A percentile compares a stretch with the other conserved stretches of the same genome.
Conservation (phyloP, 1,140 invertebrate genomes). For the Akabosia matsudoensis region DNA sequence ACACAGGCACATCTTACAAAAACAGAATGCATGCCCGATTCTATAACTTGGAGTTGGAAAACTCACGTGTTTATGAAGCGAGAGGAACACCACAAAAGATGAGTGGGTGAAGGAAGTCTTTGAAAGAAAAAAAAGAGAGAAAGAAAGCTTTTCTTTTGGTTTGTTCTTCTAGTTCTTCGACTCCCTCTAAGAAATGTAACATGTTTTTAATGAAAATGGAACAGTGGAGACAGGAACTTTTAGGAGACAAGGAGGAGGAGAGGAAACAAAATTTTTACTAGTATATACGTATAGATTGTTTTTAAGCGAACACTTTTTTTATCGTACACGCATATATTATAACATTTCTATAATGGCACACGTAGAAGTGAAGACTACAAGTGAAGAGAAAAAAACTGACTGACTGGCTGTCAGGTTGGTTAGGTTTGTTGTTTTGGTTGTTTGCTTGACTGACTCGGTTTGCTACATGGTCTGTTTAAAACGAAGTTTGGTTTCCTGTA, state of each 20-base stretch:
- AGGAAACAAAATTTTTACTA: background rate
- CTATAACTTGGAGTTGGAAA: background rate
- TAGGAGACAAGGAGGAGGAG: constrained; percentile 1
- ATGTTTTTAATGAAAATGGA: constrained; percentile 24
- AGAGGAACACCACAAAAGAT: background rate
- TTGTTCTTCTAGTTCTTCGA: background rate
- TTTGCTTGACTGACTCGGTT: constrained; percentile 20
- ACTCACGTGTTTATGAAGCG: background rate
- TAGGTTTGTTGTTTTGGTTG: constrained; percentile 21
- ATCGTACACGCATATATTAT: background rate
- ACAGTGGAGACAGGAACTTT: background rate
- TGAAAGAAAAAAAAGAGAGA: background rate
- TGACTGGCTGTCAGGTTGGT: constrained; percentile 23
- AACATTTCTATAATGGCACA: background rate
- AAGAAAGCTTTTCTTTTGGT: background rate
- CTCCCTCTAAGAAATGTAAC: constrained; percentile 11
- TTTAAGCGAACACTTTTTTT: too few relatives aligned
- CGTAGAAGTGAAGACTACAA: background rate
- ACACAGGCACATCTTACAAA: background rate
- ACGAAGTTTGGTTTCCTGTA: constrained; percentile 21
- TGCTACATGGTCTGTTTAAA: constrained; percentile 17
- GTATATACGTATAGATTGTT: too few relatives aligned
- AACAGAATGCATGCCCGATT: background rate
- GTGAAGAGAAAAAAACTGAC: constrained; percentile 14
- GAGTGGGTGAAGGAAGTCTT: background rate